Conservation (phyloP, 1,140 invertebrate species). For the Homarus americanus region DNA sequence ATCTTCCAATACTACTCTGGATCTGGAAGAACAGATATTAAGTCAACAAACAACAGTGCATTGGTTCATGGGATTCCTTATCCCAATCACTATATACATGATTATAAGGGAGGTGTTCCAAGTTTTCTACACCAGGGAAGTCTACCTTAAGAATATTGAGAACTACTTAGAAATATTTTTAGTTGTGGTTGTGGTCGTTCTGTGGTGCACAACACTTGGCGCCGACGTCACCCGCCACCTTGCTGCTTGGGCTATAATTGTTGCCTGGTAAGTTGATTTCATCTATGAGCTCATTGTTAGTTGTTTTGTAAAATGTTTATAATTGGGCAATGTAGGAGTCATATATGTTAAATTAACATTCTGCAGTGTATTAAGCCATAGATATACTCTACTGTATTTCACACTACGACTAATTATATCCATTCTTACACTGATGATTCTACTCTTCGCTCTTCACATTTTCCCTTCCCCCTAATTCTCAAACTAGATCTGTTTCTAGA, state of each 20-base stretch:
- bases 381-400: too few species aligned
- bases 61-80: conserved; percentile 42
- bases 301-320: not conserved
- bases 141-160: conserved; percentile 68
- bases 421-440: too few species aligned
- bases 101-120: conserved; percentile 63
- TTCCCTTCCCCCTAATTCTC: too few species aligned
- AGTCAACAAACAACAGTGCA: conserved; percentile 3
- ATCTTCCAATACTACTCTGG: not conserved
- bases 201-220: conserved; percentile 21
- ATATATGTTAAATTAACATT: too few species aligned
- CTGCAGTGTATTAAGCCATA: too few species aligned
- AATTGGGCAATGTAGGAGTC: not conserved
- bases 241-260: conserved; percentile 84
- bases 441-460: too few species aligned
- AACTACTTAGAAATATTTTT: conserved; percentile 73
- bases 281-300: not conserved
- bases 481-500: too few species aligned
- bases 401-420: too few species aligned
- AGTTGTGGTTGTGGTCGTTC: conserved; percentile 52
- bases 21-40: conserved; percentile 26
- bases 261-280: conserved; percentile 82
- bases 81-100: conserved; percentile 64
- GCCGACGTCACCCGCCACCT: conserved; percentile 75
- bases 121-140: conserved; percentile 39